Evolutionary conservation across 2,888 invertebrate genomes (phyloP), one percentile per base, ranked within the genome.

Genomic region (Diaphora mendica): DNA sequence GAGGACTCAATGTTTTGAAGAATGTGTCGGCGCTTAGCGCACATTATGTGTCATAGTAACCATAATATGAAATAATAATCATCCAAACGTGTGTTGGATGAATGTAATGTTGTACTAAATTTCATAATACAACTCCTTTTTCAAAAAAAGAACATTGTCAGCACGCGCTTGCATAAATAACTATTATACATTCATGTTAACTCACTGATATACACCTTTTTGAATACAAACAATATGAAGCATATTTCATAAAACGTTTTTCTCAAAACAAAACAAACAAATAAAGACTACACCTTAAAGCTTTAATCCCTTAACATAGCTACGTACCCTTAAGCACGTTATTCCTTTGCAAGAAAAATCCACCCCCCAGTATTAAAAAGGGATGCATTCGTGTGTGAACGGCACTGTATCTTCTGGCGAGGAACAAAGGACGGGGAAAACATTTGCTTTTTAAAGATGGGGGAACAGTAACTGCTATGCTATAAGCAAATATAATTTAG

Each of bases 351-450:
- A 89, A 91, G 92, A 91, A 93, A 91, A 91, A 91, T 88, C 89
- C 89, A 79, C 84, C 89, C 86, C 77, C 86, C 78, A 91, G 93
- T 84, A 94, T 95, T 94, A 94, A 93, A 94, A 92, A 93, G 92
- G 91, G 91, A 91, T 79, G 89, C 95, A 91, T 85, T 89, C 93
- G 91, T 94, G 95, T 95, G 94, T 94, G 94, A 94, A 92, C 93
- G 91, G 87, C 83, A 90, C 91, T 92, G 94, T 94, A 93, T 95
- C 94, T 94, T 86, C 86, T 86, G 86, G 83, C 64, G 83, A 80
- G 84, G 92, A 91, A 94, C 94, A 94, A 94, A 93, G 92, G 90
- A 91, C 81, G 89, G 90, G 90, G 90, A 91, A 91, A 92, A 92
- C 91, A 94, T 92, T 93, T 89, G 90, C 89, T 87, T 88, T 79